phyloP scores from a whole-genome alignment of 2,888 invertebrate species.

The Amphipyra berbera region DNA sequence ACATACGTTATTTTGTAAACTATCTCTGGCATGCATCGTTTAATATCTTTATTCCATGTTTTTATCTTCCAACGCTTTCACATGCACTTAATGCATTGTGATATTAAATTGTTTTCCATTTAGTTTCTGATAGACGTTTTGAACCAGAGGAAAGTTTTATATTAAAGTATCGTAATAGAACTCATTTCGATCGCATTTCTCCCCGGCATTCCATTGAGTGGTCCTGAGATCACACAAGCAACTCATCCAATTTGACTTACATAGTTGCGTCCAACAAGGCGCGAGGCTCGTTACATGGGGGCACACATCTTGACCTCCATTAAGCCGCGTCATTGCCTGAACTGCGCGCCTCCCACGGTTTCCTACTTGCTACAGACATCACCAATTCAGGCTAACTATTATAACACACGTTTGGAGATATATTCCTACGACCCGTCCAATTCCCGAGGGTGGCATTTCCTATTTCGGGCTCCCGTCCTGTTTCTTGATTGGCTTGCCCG shows the following conservation, averaged over 20 bases:
- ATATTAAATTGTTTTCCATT: slow-evolving; percentile 33
- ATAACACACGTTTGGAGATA: slow-evolving; percentile 66
- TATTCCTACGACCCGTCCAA: slow-evolving; percentile 61
- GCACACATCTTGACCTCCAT: slow-evolving; percentile 88
- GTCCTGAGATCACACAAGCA: slow-evolving; percentile 58
- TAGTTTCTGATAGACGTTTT: slow-evolving; percentile 22
- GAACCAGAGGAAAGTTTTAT: slow-evolving; percentile 7
- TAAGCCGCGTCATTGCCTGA: slow-evolving; percentile 80
- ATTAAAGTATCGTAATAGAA: slow-evolving; percentile 16
- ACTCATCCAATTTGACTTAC: slow-evolving; percentile 76
- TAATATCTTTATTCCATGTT: slow-evolving; percentile 30
- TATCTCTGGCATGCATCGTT: slow-evolving; percentile 38
- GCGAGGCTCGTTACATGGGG: slow-evolving; percentile 80
- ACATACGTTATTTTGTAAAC: slow-evolving; percentile 55
- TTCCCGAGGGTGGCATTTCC: slow-evolving; percentile 69
- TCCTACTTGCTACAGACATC: slow-evolving; percentile 75
- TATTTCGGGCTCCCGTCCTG: slow-evolving; percentile 47
- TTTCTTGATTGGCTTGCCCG: slow-evolving; percentile 59
- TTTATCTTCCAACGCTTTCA: slow-evolving; percentile 47
- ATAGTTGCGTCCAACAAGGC: slow-evolving; percentile 78
- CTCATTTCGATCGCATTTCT: slow-evolving; percentile 46
- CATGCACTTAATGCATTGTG: slow-evolving; percentile 15
- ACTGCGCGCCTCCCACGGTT: slow-evolving; percentile 80
- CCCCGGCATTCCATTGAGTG: slow-evolving; percentile 29
- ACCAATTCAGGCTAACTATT: slow-evolving; percentile 79